Base-by-base conservation (phyloP, 2,113 vertebrate genomes). In the Bothrops jararaca region DNA sequence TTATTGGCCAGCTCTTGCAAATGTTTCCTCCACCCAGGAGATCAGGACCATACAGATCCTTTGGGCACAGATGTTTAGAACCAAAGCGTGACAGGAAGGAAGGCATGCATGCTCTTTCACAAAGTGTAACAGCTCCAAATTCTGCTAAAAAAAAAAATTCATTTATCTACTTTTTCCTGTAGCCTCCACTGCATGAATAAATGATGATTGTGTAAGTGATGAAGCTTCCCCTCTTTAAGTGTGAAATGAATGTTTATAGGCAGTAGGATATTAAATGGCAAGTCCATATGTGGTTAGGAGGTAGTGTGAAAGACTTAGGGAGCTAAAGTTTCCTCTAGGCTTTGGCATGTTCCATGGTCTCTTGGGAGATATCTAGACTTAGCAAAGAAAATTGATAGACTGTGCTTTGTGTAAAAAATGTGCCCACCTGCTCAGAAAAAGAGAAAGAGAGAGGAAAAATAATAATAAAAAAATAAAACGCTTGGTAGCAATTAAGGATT, bases 241-340 rank as follows among this genome's bases (percentile, higher is more conserved):
- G 97, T 96, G 95, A 96, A 97, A 96, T 96, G 94, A 96, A 97
- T 96, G 97, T 97, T 97, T 96, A 96, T 95, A 93, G 96, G 95
- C 95, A 96, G 96, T n/a, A 45, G 94, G 95, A 96, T 95, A 96
- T 95, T 95, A 96, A 96, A 95, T 93, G 95, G 90, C 95, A 95
- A 94, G 94, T 93, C 95, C 94, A 42, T 85, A 93, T 94, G 91
- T 94, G 93, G 93, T 94, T 54, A 95, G 96, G 89, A 22, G 93
- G 89, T 0, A 0, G 94, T 92, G 87, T 74, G 48, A 91, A 90
- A 95, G 94, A 94, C 94, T 93, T 89, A 93, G 74, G 42, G 74
- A 86, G 91, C 34, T 45, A 54, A 92, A 74, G 90, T 91, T 95
- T 93, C 93, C 89, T 74, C 88, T 48, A 93, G 95, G 90, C 95